phyloP scores from a whole-genome alignment of 2,888 invertebrate species.

The Amphiduros pacificus region DNA sequence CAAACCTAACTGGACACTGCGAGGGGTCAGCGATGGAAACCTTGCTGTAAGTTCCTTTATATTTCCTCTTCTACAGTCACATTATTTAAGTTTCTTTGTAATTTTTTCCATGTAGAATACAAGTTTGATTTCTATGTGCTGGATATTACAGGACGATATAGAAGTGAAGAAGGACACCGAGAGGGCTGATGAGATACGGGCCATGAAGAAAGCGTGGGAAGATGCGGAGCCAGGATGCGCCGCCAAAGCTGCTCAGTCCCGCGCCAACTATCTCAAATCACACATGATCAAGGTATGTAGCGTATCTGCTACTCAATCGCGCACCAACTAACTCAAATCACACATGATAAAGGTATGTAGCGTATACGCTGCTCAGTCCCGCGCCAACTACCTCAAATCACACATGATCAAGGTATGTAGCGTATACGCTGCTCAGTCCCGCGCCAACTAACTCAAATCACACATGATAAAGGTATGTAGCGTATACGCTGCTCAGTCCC shows the following conservation, averaged over 20 bases:
- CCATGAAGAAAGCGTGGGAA: conserved; percentile 60
- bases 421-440: too few relatives aligned
- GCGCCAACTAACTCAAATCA: too few relatives aligned
- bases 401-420: conserved; percentile 54
- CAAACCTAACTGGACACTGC: conserved; percentile 56
- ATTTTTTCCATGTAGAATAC: neutral
- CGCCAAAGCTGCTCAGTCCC: conserved; percentile 56
- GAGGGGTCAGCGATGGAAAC: conserved; percentile 54
- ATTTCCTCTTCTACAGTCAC: neutral
- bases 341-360: too few relatives aligned
- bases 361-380: too few relatives aligned
- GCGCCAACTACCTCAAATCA: conserved; percentile 53
- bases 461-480: too few relatives aligned
- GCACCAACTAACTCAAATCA: too few relatives aligned
- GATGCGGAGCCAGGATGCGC: conserved; percentile 59
- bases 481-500: too few relatives aligned
- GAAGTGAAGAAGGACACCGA: conserved; percentile 58
- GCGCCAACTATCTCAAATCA: conserved; percentile 53
- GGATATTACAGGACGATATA: conserved; percentile 47
- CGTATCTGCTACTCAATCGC: too few relatives aligned
- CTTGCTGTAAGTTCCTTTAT: conserved; percentile 41
- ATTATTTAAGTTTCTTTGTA: neutral
- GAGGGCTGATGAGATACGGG: conserved; percentile 56
- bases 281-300: conserved; percentile 53
- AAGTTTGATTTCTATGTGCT: too few relatives aligned